A percentile compares a stretch with the other conserved stretches of the same genome.
These are phyloP conservation scores for Neopipo cinnamomea DNA, from an alignment of 2,113 vertebrate genomes.

Conservation along the genomic window DNA sequence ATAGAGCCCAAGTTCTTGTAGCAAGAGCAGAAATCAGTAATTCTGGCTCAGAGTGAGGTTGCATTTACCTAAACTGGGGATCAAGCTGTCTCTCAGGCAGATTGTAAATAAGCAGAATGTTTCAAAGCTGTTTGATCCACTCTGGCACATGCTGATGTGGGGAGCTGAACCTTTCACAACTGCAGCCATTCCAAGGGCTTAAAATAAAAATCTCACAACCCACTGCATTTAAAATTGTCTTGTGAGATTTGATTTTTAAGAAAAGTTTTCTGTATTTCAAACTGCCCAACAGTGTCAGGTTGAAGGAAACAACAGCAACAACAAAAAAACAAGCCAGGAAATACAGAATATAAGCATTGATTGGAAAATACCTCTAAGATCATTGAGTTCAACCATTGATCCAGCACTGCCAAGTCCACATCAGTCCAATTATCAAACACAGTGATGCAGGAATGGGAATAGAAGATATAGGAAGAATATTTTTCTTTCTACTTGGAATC, in stretches of 20 bases:
- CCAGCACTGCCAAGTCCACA: neutral
- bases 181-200: neutral
- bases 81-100: neutral
- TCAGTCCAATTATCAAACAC: neutral
- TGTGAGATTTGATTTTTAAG: neutral
- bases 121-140: neutral
- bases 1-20: neutral
- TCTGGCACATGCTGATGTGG: neutral
- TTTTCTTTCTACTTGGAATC: neutral
- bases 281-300: neutral
- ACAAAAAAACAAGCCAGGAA: fast-evolving
- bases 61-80: neutral
- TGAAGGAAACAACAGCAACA: neutral
- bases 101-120: neutral
- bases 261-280: neutral
- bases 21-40: neutral
- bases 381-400: neutral
- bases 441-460: neutral
- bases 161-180: neutral
- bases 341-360: neutral
- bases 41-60: neutral
- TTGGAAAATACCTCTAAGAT: neutral
- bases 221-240: neutral
- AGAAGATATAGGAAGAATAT: neutral
- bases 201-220: neutral